phyloP scores from a whole-genome alignment of 2,888 invertebrate species.

The Diabrotica balteata region DNA sequence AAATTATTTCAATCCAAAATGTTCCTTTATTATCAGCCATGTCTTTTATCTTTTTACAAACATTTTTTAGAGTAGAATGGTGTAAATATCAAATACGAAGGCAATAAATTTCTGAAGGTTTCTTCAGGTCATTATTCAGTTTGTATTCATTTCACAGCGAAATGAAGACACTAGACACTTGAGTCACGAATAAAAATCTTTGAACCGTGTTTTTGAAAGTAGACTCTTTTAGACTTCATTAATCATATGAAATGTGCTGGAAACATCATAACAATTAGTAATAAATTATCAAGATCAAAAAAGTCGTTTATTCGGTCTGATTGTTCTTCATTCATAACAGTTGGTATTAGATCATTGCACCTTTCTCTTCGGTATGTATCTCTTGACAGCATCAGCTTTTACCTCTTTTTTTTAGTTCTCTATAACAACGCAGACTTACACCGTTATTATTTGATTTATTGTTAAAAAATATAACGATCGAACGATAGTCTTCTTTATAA shows the following conservation, averaged over 20 bases:
- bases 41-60: too few species aligned
- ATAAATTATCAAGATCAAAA: slow-evolving; percentile 10
- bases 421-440: not conserved
- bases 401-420: slow-evolving; percentile 2
- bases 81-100: too few species aligned
- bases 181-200: not conserved
- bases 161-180: too few species aligned
- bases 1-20: too few species aligned
- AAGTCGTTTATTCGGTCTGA: slow-evolving; percentile 13
- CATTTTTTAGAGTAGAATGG: too few species aligned
- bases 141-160: too few species aligned
- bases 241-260: slow-evolving; percentile 1
- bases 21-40: too few species aligned
- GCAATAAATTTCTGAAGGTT: too few species aligned
- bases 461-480: not conserved
- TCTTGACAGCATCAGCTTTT: slow-evolving; percentile 5
- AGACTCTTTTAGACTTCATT: not conserved
- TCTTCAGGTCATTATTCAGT: too few species aligned
- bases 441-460: slow-evolving; percentile 1
- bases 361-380: slow-evolving; percentile 5
- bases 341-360: slow-evolving; percentile 3
- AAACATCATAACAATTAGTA: slow-evolving; percentile 6
- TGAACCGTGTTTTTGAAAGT: not conserved
- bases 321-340: slow-evolving; percentile 20
- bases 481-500: too few species aligned